Conservation (phyloP, 2,797 vertebrate genomes). For the Myoxocephalus aenaeus region DNA sequence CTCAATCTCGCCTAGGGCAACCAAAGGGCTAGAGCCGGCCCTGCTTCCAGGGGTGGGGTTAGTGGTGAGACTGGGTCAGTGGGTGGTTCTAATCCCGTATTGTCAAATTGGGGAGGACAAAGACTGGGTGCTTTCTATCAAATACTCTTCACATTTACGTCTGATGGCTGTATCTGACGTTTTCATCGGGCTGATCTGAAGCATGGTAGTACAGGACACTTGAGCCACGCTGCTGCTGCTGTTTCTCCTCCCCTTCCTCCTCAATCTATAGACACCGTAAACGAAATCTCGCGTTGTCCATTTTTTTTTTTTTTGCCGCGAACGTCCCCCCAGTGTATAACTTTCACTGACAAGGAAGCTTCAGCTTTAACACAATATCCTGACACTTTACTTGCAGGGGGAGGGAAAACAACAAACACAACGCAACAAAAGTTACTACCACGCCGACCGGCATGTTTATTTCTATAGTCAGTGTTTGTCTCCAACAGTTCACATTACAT, state of each 20-base stretch:
- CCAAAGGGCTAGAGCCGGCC: no score
- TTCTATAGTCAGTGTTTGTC: background rate
- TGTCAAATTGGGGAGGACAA: slow-evolving; percentile 42
- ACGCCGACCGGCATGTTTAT: background rate
- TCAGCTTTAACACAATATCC: background rate
- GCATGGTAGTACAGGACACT: background rate
- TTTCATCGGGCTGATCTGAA: background rate
- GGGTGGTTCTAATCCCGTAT: slow-evolving; percentile 52
- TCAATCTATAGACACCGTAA: slow-evolving; percentile 51
- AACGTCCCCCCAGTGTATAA: slow-evolving; percentile 49
- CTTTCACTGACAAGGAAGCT: slow-evolving; percentile 37
- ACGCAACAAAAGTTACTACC: background rate
- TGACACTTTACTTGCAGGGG: background rate
- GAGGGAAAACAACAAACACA: background rate
- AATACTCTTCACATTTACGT: background rate
- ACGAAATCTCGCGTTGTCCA: slow-evolving; percentile 80
- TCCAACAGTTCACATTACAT: background rate
- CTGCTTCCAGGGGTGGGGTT: no score
- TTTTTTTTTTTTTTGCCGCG: slow-evolving; percentile 74
- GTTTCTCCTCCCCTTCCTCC: slow-evolving; percentile 49
- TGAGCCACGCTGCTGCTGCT: slow-evolving; percentile 35
- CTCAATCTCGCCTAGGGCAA: no score
- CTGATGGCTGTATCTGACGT: background rate
- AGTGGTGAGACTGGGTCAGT: slow-evolving; percentile 28
- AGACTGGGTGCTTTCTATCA: background rate